Conservation (phyloP, 2,888 invertebrate genomes). For the Hirtodrosophila cameraria region DNA sequence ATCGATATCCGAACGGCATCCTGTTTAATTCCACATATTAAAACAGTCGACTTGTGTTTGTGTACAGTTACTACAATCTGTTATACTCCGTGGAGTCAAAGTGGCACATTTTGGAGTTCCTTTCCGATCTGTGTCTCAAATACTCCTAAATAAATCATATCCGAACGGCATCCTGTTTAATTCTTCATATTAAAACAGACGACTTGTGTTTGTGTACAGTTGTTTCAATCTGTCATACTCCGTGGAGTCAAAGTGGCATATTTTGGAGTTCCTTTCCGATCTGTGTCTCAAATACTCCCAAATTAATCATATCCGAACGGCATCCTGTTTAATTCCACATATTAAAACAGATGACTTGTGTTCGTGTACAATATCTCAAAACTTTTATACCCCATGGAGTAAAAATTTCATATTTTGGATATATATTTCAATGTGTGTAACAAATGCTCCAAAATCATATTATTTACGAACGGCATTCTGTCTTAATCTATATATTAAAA, state of each 20-base stretch:
- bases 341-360: slow-evolving; percentile 61
- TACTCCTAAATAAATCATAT: slow-evolving; percentile 32
- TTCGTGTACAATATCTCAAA: slow-evolving; percentile 39
- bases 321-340: slow-evolving; percentile 49
- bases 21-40: slow-evolving; percentile 32
- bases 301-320: slow-evolving; percentile 37
- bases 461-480: slow-evolving; percentile 42
- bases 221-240: not conserved
- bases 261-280: not conserved
- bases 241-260: slow-evolving; percentile 43
- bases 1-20: slow-evolving; percentile 36
- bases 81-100: slow-evolving; percentile 36
- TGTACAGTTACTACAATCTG: slow-evolving; percentile 18
- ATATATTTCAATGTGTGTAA: slow-evolving; percentile 41
- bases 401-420: slow-evolving; percentile 54
- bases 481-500: slow-evolving; percentile 29
- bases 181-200: slow-evolving; percentile 36
- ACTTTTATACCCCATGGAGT: slow-evolving; percentile 31
- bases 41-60: slow-evolving; percentile 50
- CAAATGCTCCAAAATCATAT: slow-evolving; percentile 50
- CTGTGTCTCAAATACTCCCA: slow-evolving; percentile 44
- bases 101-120: slow-evolving; percentile 32
- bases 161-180: slow-evolving; percentile 41
- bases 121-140: slow-evolving; percentile 38
- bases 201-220: slow-evolving; percentile 41